phyloP scores from a whole-genome alignment of 2,113 vertebrate genomes.

The Solea senegalensis region DNA sequence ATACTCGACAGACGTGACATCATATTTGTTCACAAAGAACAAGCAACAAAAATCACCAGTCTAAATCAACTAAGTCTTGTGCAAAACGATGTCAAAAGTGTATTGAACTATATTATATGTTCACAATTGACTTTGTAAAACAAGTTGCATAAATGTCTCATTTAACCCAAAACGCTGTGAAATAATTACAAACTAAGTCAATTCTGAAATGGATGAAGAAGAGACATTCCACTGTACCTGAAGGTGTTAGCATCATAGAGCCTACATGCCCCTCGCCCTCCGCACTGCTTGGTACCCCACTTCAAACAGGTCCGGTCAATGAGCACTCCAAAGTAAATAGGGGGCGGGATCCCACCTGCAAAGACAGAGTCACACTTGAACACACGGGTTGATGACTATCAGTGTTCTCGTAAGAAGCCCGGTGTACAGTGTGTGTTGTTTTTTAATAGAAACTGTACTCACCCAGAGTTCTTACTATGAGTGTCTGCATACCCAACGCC shows the following conservation, averaged over 20 bases:
- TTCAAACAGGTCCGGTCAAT: slow-evolving; percentile 93
- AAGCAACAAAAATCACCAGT: too few relatives aligned
- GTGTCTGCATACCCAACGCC: slow-evolving; percentile 86
- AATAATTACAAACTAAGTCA: too few relatives aligned
- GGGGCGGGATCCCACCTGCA: slow-evolving; percentile 92
- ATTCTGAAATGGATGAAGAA: not conserved
- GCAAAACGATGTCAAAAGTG: too few relatives aligned
- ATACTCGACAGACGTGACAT: too few relatives aligned
- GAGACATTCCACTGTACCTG: slow-evolving; percentile 76
- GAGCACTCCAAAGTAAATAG: slow-evolving; percentile 93
- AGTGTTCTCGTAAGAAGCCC: too few relatives aligned
- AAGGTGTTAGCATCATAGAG: slow-evolving; percentile 84
- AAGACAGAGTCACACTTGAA: slow-evolving; percentile 6
- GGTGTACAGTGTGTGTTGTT: too few relatives aligned
- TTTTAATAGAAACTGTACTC: slow-evolving; percentile 50
- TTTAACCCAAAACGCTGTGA: too few relatives aligned
- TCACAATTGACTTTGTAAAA: too few relatives aligned
- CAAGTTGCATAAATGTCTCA: too few relatives aligned
- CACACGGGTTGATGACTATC: not conserved
- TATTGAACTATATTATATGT: too few relatives aligned
- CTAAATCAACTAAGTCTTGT: too few relatives aligned
- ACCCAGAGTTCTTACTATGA: slow-evolving; percentile 87
- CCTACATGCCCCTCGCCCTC: slow-evolving; percentile 86
- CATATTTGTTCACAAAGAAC: too few relatives aligned
- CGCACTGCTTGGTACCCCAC: slow-evolving; percentile 87